Base-by-base conservation (phyloP, 2,888 invertebrate genomes). In the Meiosimyza decipiens region DNA sequence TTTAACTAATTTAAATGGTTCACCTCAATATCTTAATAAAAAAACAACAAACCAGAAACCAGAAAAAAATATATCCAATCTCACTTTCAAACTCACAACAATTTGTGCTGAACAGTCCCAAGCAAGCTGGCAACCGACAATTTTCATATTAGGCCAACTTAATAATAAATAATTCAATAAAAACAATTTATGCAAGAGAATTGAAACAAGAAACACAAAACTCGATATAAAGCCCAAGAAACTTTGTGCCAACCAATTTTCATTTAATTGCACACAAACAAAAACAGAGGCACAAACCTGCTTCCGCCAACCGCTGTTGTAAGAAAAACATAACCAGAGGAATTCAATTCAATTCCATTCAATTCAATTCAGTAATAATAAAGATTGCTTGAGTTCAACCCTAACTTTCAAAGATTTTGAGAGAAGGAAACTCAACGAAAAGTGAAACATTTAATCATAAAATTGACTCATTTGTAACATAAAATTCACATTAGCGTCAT, bases 381-480 rank as follows among this genome's bases (percentile, higher is more conserved):
- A 57, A 12, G 40, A 40, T 40, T 40, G 40, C 40, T 18, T 13
- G 22, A 16, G 5, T 15, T 6, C 57, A 22, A 28, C 57, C 57
- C 28, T 15, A 18, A 28, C 28, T 28, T 28, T 28, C 15, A 57
- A 6, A 57, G 12, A 22, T 57, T 28, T 28, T 11, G 18, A 15
- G n/a, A 64, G 15, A 15, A 33, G 70, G 73, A 73, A 73, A 74
- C 72, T 72, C 66, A 72, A 68, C 71, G 70, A 67, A 68, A 74
- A 75, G 40, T 50, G 59, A 76, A 77, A 76, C 81, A 82, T 82
- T 83, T 82, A 84, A 83, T 83, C 84, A 82, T 84, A 83, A 82
- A 83, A 82, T 81, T 81, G 78, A 82, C 84, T 83, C 82, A 82
- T 84, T 83, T 82, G 82, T 82, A 83, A 83, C 83, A 83, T 80